Percentiles rank a stretch among this genome's conserved stretches.
Evolutionary conservation across 2,797 vertebrate genomes (phyloP).

Genomic region (Sciaenops ocellatus): DNA sequence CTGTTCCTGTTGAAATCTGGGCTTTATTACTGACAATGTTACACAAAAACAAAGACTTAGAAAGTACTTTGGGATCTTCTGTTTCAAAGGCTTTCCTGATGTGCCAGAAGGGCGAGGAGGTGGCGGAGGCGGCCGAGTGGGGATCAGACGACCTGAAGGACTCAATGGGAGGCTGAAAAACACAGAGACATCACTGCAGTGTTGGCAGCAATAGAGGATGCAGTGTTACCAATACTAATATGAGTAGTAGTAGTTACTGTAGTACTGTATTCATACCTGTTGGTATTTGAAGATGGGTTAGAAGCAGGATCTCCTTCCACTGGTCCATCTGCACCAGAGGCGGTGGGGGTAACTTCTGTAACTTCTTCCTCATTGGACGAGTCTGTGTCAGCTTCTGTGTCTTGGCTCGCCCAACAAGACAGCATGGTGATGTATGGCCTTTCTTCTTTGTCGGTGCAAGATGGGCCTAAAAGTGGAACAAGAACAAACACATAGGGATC

Average conservation of each 20-base stretch:
- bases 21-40: too few species aligned
- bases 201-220: background rate
- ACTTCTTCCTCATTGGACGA: conserved; percentile 78
- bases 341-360: background rate
- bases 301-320: conserved; percentile 17
- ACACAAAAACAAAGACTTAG: too few species aligned
- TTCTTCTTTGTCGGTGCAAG: conserved; percentile 16
- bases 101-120: conserved; percentile 29
- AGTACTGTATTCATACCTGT: conserved; percentile 34
- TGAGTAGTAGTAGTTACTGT: background rate
- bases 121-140: conserved; percentile 43
- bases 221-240: too few species aligned
- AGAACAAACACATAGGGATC: conserved; percentile 9
- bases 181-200: background rate
- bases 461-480: conserved; percentile 19
- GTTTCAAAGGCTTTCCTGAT: conserved; percentile 47
- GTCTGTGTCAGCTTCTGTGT: conserved; percentile 70
- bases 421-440: conserved; percentile 31
- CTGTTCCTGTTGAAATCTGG: too few species aligned
- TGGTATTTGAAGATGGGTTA: background rate
- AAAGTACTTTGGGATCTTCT: conserved; percentile 76
- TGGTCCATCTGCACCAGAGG: conserved; percentile 10
- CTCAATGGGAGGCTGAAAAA: background rate
- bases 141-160: conserved; percentile 20
- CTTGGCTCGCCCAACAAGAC: conserved; percentile 64